phyloP scores from a whole-genome alignment of 2,797 vertebrate species.

The Lagocephalus sceleratus region DNA sequence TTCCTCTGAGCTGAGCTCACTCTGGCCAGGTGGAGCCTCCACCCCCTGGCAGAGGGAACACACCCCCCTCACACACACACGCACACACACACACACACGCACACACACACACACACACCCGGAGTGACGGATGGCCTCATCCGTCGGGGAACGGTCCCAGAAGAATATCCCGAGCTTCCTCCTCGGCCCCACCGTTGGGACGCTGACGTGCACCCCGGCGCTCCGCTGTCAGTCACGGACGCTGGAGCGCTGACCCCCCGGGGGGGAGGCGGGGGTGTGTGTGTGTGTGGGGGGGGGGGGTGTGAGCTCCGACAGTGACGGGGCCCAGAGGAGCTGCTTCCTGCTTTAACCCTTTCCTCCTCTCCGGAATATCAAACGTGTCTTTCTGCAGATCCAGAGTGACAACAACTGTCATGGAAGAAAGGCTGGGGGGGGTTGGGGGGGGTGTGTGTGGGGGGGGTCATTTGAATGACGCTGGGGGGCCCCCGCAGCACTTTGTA shows the following conservation, averaged over 20 bases:
- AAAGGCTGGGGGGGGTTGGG: too few relatives aligned
- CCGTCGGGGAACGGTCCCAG: constrained; percentile 73
- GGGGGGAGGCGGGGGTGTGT: too few relatives aligned
- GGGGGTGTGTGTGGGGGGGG: too few relatives aligned
- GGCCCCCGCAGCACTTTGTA: constrained; percentile 30
- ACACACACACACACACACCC: too few relatives aligned
- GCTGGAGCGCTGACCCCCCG: constrained; percentile 26
- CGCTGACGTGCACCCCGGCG: constrained; percentile 20
- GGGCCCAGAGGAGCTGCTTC: constrained; percentile 4
- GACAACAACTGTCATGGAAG: too few relatives aligned
- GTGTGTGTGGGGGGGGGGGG: constrained; percentile 3
- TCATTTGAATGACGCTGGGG: constrained; percentile 50
- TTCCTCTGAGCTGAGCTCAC: constrained; percentile 13
- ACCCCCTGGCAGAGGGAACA: too few relatives aligned
- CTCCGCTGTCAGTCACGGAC: constrained; percentile 40
- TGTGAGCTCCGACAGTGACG: constrained; percentile 22
- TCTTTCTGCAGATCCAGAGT: too few relatives aligned
- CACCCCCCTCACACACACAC: too few relatives aligned
- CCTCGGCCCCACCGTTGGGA: constrained; percentile 6
- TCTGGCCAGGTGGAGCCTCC: too few relatives aligned
- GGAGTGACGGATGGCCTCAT: constrained; percentile 75
- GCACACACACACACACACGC: too few relatives aligned
- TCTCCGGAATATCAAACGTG: neutral
- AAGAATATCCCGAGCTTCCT: too few relatives aligned
- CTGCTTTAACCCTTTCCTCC: neutral